Conservation (phyloP, 2,888 invertebrate species). For the Synanthedon tipuliformis region DNA sequence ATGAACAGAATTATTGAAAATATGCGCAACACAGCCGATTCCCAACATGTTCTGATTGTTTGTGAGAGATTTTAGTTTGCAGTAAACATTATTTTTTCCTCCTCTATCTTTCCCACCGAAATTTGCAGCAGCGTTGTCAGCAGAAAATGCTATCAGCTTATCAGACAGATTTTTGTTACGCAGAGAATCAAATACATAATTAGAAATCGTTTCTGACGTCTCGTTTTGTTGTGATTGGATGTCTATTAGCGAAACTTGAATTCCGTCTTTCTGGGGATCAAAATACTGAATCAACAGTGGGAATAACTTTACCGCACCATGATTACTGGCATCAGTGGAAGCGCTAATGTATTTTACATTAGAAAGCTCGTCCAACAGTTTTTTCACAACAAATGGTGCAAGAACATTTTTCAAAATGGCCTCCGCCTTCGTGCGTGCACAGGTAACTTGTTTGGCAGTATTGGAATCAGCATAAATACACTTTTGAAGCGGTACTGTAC, state of each 20-base stretch:
- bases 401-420: conserved; percentile 1
- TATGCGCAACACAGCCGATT: background rate
- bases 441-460: conserved; percentile 1
- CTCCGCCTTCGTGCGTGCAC: background rate
- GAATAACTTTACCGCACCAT: conserved; percentile 1
- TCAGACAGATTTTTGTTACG: conserved; percentile 1
- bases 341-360: conserved; percentile 1
- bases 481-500: conserved; percentile 1
- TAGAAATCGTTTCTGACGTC: background rate
- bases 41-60: background rate
- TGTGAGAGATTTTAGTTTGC: background rate
- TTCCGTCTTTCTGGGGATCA: background rate
- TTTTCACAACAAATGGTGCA: background rate
- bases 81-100: background rate
- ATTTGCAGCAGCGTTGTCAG: conserved; percentile 1
- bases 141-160: background rate
- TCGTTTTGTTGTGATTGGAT: background rate
- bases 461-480: conserved; percentile 1
- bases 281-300: conserved; percentile 1
- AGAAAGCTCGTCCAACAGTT: background rate
- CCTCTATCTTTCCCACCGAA: background rate
- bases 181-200: background rate
- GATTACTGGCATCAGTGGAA: conserved; percentile 1
- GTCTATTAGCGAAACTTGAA: background rate
- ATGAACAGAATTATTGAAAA: background rate